Evolutionary conservation across 2,888 invertebrate species (phyloP), one percentile per base, ranked within the genome.

Genomic region (Toxonevra muliebris): DNA sequence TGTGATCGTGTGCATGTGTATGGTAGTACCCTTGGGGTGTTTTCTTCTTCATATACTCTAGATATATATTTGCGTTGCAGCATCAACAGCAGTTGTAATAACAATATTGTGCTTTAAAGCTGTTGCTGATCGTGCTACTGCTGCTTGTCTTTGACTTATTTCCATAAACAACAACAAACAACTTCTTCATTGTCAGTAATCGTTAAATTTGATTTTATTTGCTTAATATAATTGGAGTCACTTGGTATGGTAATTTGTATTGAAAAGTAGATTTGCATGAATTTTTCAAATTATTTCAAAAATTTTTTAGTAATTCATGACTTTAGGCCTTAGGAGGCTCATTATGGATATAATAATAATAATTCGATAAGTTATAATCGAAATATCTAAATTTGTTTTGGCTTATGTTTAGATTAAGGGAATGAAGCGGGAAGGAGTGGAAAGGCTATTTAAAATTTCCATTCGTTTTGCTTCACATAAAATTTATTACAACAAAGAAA

Each of bases 261-360:
- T n/a, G 79, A 74, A 75, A 77, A 79, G 80, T 79, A 77, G 77
- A 77, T 77, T 79, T 77, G 76, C 77, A 79, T 74, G 30, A 30
- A 5, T 57, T 57, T 54, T 54, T 12, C 5, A 54, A 54, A 54
- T 11, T 17, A 4, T n/a, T 19, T 17, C 4, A 3, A 12, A 17
- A 54, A 9, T 7, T 3, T 19, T 19, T 54, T 11, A 11, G 2
- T 3, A n/a, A 48, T 48, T 48, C 15, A n/a, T 48, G 15, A 48
- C 13, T 48, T 13, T 7, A 48, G 15, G 8, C 50, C 50, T 15
- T 48, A 30, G 7, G 30, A 30, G 30, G 30, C 30, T 30, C 30
- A 30, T 30, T 30, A 30, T 30, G 2, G 30, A 30, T 30, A 30
- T 30, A 30, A 30, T 4, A 30, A 4, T 30, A 30, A 7, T n/a